Conservation (phyloP, 2,113 vertebrate species). For the Solenodon paradoxus region DNA sequence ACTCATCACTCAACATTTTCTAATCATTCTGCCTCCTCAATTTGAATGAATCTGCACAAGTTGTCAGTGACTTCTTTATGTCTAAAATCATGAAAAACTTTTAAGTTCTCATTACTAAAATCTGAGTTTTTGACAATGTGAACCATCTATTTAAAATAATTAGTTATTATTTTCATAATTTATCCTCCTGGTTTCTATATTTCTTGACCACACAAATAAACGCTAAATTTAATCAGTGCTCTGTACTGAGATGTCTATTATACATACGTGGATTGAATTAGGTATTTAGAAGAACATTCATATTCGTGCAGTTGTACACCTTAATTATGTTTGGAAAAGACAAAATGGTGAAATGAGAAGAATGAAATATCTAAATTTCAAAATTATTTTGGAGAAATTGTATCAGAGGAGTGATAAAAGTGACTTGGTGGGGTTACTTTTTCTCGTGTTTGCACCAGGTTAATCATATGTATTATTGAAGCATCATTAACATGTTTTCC, state of each 20-base stretch:
- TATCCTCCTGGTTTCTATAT: not conserved
- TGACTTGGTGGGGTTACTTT: not conserved
- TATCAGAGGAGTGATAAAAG: not conserved
- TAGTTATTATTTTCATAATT: not conserved
- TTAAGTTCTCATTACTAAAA: not conserved
- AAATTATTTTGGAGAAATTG: not conserved
- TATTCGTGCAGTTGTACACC: not conserved
- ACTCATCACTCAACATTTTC: not conserved
- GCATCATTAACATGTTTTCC: not conserved
- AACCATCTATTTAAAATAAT: not conserved
- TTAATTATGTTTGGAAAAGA: constrained; percentile 2
- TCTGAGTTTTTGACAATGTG: not conserved
- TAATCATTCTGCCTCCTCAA: not conserved
- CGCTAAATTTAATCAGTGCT: not conserved
- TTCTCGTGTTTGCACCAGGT: not conserved
- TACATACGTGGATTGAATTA: not conserved
- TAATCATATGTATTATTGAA: not conserved
- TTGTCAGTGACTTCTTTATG: not conserved
- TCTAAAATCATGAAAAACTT: not conserved
- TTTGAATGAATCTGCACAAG: not conserved
- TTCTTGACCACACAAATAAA: not conserved
- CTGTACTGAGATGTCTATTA: no score
- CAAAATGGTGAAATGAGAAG: not conserved
- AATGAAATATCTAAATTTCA: constrained; percentile 25
- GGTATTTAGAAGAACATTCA: not conserved